Base-by-base conservation (phyloP, 2,113 vertebrate species). In the Pimephales promelas region DNA sequence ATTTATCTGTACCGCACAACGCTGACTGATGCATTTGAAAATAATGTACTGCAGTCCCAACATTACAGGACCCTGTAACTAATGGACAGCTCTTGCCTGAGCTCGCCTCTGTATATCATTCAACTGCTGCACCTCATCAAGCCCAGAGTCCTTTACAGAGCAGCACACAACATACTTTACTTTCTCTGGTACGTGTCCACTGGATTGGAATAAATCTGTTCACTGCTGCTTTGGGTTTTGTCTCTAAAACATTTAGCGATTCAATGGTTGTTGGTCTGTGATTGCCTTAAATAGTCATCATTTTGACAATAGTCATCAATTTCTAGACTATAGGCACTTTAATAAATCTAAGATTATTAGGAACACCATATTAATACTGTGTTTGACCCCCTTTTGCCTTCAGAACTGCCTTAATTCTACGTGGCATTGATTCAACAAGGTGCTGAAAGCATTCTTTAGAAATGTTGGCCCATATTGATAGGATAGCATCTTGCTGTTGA, bases 21-120 rank as follows among this genome's bases (percentile, higher is more conserved):
- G 94, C 94, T 97, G 95, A 96, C 96, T 97, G 97, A 97, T 97
- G 95, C 97, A 97, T 97, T 95, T 94, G 95, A 95, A 96, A 97
- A 97, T 98, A 98, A 98, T 98, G 95, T 95, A 97, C 96, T 98
- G 89, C 88, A 94, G 94, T 94, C 94, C 89, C 94, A 95, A 95
- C 94, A 96, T 96, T 97, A 97, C 95, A 89, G 91, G 93, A 86
- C 94, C 94, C 93, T 92, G 94, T 94, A 94, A 97, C 94, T 97
- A 97, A 98, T 97, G 96, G 95, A 96, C 92, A 96, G 95, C 94
- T 94, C 95, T 96, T 91, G 95, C 95, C 96, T 92, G 92, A 96
- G 95, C 95, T 95, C 94, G 89, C 92, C 90, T 88, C 95, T 95
- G 93, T 97, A 97, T 96, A 98, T 99, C 96, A 97, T 96, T 96